Percentiles rank a stretch among this genome's conserved stretches.
Evolutionary conservation across 1,140 invertebrate genomes (phyloP).

Genomic region (Acromyrmex echinatior): DNA sequence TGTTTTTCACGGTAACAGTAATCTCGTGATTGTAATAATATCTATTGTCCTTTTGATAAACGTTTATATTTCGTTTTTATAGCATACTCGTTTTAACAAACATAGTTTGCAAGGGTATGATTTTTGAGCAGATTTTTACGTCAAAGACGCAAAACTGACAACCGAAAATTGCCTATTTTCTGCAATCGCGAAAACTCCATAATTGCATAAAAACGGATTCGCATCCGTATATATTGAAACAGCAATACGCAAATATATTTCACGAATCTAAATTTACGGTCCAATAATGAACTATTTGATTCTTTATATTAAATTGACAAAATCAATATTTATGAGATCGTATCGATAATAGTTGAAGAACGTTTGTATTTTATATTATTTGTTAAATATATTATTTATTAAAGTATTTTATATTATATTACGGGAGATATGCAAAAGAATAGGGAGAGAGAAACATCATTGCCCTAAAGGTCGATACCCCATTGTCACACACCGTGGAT

Average conservation of each 20-base stretch:
- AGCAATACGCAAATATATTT: conserved; percentile 42
- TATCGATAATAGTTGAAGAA: conserved; percentile 21
- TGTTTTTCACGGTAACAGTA: background rate
- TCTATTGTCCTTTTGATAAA: conserved; percentile 4
- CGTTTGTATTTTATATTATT: conserved; percentile 16
- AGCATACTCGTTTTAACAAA: conserved; percentile 48
- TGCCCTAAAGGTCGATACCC: conserved; percentile 23
- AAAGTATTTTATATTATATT: conserved; percentile 10
- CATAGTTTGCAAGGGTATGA: conserved; percentile 31
- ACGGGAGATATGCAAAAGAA: background rate
- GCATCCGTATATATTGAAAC: conserved; percentile 41
- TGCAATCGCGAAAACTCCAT: conserved; percentile 45
- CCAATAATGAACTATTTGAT: conserved; percentile 45
- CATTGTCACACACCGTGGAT: conserved; percentile 31
- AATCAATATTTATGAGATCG: conserved; percentile 23
- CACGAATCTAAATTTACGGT: conserved; percentile 26
- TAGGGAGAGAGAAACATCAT: background rate
- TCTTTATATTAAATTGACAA: conserved; percentile 26
- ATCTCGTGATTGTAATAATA: conserved; percentile 32
- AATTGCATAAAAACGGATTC: conserved; percentile 53
- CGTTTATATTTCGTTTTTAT: conserved; percentile 14
- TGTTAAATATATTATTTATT: conserved; percentile 5
- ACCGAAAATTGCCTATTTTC: conserved; percentile 51
- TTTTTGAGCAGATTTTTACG: conserved; percentile 32
- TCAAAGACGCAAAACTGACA: conserved; percentile 52